Base-by-base conservation (phyloP, 1,140 invertebrate species). In the Lordiphosa collinella region DNA sequence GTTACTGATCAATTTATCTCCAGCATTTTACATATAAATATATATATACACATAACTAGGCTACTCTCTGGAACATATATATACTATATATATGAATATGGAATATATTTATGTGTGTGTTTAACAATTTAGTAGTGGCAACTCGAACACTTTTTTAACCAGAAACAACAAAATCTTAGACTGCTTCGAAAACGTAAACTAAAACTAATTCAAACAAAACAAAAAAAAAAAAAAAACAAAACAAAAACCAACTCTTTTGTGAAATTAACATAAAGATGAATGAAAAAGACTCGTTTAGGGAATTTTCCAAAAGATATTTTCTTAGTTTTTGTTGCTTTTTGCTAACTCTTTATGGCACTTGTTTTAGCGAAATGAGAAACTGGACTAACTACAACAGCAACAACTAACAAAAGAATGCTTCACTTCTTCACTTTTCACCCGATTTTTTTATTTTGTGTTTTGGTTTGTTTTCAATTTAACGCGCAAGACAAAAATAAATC, bases 101-200 rank as follows among this genome's bases (percentile, higher is more conserved):
- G 22, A 38, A 52, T 70, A 68, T 68, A 61, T 56, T 40, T 71
- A 57, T 71, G 51, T 78, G 76, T 70, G 69, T 80, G 61, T 71
- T 65, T 69, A 50, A 59, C 51, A 64, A 50, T 29, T 44, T 44
- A 44, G 41, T 44, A 44, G 41, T 44, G 38, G 29, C 31, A 13
- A 25, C 22, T 65, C 56, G 58, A 79, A 73, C 41, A 67, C 47
- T 76, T 82, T 84, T 75, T 71, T 84, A 66, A 79, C 56, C 56
- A 38, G 66, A 59, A 74, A 84, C 76, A 86, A 76, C 75, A 82
- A 86, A 82, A 86, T 79, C 82, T 76, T 86, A 80, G 82, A 85
- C 80, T 75, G 74, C 80, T 85, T 85, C 69, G 61, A 85, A 79
- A 85, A 85, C 73, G 69, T 84, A 74, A 85, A 80, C 78, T 71